Percentiles rank a stretch among this genome's conserved stretches.
phyloP scores from a whole-genome alignment of 2,113 vertebrate species.

The Sphyrna mokarran region DNA sequence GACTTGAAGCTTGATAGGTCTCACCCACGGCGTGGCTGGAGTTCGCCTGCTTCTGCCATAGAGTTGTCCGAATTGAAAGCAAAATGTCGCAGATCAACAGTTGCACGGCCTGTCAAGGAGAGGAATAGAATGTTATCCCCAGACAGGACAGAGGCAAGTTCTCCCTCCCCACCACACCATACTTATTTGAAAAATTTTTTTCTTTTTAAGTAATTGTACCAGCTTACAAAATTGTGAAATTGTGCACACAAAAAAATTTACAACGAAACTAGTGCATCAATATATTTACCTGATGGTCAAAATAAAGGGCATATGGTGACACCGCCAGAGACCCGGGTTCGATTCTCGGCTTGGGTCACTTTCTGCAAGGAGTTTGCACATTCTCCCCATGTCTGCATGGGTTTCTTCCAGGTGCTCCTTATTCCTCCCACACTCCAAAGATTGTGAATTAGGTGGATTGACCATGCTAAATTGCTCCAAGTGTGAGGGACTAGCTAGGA shows the following conservation, averaged over 20 bases:
- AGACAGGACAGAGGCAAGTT: background rate
- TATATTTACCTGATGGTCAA: background rate
- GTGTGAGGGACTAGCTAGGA: too few species aligned
- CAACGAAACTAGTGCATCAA: background rate
- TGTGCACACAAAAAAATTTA: slow-evolving; percentile 15
- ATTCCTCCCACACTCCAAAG: too few species aligned
- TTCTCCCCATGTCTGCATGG: too few species aligned
- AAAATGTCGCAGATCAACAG: slow-evolving; percentile 85
- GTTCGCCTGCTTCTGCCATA: slow-evolving; percentile 80
- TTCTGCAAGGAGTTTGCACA: too few species aligned
- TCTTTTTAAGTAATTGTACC: background rate
- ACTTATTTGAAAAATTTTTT: background rate
- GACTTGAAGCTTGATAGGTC: slow-evolving; percentile 64
- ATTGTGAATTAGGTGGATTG: too few species aligned
- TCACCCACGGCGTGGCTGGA: slow-evolving; percentile 71
- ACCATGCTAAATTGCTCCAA: too few species aligned
- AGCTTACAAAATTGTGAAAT: too few species aligned
- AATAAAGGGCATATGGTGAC: background rate
- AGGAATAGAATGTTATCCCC: background rate
- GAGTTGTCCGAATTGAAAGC: slow-evolving; percentile 78
- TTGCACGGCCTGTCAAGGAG: slow-evolving; percentile 72
- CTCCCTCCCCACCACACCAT: background rate
- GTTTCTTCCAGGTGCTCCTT: too few species aligned
- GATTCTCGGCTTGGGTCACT: too few species aligned
- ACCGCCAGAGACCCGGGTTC: too few species aligned